Evolutionary conservation across 2,888 invertebrate genomes (phyloP), one percentile per base, ranked within the genome.

Genomic region (Agonopterix alstromeriana): DNA sequence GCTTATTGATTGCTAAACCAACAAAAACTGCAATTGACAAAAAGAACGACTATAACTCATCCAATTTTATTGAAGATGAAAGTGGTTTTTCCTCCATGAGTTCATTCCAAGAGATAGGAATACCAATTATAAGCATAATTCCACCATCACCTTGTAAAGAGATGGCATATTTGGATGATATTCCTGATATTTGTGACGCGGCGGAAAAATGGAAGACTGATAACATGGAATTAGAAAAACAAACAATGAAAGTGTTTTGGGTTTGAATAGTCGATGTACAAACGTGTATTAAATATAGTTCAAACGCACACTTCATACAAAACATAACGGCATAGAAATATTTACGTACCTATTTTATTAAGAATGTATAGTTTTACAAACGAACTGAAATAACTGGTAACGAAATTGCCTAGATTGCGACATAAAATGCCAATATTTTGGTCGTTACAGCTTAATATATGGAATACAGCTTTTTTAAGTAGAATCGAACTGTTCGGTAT

Each of bases 61-160:
- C 73, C 42, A 77, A 80, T 67, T 85, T 81, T 52, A 75, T 85
- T 46, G 95, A 95, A 72, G 95, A 95, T 63, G 95, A 95, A 76
- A 95, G 95, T 69, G 95, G 95, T 35, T 95, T 95, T 77, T 95
- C 95, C 10, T 95, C 95, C 8, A 94, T 95, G 90, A 95, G 92
- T 74, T 95, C 95, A 7, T 95, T 95, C 71, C 94, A 95, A 79
- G 95, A 95, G 69, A 92, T 95, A 44, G 94, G 94, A 9, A 84
- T 95, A 63, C 94, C 94, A 10, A 83, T 88, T 46, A 88, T 88
- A 70, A 86, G 82, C 54, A 82, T 86, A 48, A 86, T 85, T 65
- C 87, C 87, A 57, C 86, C 87, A 50, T 84, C 87, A 14, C 87
- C 87, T 10, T 78, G 82, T 49, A 82, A 86, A 60, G 84, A 86